Conservation (phyloP, 2,113 vertebrate genomes). For the Odontophorus gujanensis region DNA sequence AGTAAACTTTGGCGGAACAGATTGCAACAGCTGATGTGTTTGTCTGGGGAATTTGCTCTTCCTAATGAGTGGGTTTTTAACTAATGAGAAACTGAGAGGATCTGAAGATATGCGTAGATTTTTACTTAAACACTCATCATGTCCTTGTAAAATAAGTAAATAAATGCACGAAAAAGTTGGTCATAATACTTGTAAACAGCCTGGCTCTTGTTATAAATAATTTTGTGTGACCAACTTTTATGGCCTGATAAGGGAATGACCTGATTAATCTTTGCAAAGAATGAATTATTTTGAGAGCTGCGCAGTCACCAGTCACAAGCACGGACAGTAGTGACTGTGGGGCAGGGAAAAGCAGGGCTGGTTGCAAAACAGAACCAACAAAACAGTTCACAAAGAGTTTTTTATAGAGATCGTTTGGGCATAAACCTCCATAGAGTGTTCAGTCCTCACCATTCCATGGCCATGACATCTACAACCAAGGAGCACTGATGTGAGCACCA, state of each 20-base stretch:
- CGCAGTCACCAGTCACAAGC: neutral
- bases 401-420: neutral
- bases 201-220: neutral
- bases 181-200: neutral
- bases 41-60: conserved; percentile 41
- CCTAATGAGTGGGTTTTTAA: conserved; percentile 62
- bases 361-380: neutral
- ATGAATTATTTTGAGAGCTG: neutral
- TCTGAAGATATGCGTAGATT: conserved; percentile 10
- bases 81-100: conserved; percentile 48
- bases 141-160: neutral
- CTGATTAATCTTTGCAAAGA: neutral
- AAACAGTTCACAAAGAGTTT: neutral
- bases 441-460: neutral
- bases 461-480: neutral
- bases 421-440: neutral
- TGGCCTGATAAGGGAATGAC: neutral
- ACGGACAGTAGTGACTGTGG: neutral
- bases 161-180: neutral
- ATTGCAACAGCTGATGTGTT: conserved; percentile 33
- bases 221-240: accelerated
- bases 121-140: neutral
- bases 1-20: conserved; percentile 50
- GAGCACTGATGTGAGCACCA: neutral
- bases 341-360: neutral